Evolutionary conservation across 2,888 invertebrate species (phyloP), one percentile per base, ranked within the genome.

Genomic region (Patella pellucida): DNA sequence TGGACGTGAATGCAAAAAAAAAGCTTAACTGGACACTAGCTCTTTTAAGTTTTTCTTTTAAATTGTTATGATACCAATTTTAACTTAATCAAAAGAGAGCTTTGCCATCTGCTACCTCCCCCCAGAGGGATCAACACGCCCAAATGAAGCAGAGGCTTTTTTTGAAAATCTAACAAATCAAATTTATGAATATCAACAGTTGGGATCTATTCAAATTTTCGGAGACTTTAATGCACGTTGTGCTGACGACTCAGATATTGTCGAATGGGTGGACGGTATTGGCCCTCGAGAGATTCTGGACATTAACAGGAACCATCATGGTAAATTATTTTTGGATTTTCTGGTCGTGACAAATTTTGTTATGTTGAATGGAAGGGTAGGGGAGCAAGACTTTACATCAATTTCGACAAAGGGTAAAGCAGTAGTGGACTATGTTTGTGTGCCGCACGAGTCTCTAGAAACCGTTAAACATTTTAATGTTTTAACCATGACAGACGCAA

Each of bases 401-500:
- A 62, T 62, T 19, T 62, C 62, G 23, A 62, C 62, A 62, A 62
- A 19, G 16, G 62, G 62, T 62, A 62, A 23, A 62, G n/a, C 62
- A 23, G 62, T 62, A n/a, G 62, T 62, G 19, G 62, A 62, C 62
- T 62, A 62, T 62, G 62, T 62, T 19, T 62, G 62, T 62, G 62
- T 62, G 62, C 62, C 62, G 0, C 62, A 62, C 4, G 62, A 62
- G 23, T 19, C n/a, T 62, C 11, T n/a, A 62, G 62, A 62, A n/a
- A 62, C 19, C 4, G 16, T 62, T 19, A 62, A 62, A 23, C 23
- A n/a, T n/a, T 62, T 62, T 23, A 19, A n/a, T 19, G 62, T 62
- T n/a, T 23, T 62, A n/a, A 62, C n/a, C 16, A 62, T 62, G 62
- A 19, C 62, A 62, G 62, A 62, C 19, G 16, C 16, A 62, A 62